A percentile compares a stretch with the other conserved stretches of the same genome.
These are phyloP conservation scores for Ariolimax columbianus DNA, from an alignment of 2,888 invertebrate species.

Conservation along the genomic window DNA sequence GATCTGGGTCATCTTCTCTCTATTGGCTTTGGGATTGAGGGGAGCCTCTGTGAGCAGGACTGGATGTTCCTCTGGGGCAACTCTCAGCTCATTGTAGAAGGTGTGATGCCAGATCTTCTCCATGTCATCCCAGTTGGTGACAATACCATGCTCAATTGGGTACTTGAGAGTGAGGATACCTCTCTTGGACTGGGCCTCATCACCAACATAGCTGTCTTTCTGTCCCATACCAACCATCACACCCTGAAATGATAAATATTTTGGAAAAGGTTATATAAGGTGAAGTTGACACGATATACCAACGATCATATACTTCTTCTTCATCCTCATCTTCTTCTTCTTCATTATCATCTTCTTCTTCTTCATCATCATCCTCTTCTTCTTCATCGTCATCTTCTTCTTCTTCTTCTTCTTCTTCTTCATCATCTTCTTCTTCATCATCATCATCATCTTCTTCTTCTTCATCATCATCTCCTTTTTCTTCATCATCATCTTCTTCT, in stretches of 20 bases:
- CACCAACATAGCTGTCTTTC: slow-evolving; percentile 74
- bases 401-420: too few relatives aligned
- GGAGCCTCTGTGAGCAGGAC: slow-evolving; percentile 95
- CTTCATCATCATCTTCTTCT: too few relatives aligned
- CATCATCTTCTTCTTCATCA: too few relatives aligned
- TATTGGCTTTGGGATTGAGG: slow-evolving; percentile 95
- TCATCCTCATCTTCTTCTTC: too few relatives aligned
- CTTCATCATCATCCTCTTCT: too few relatives aligned
- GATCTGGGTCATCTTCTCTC: slow-evolving; percentile 95
- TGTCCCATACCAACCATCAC: slow-evolving; percentile 72
- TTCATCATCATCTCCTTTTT: too few relatives aligned
- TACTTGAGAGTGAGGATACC: slow-evolving; percentile 74
- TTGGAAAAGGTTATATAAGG: too few relatives aligned
- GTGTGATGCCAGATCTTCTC: slow-evolving; percentile 79
- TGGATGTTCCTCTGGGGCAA: slow-evolving; percentile 96
- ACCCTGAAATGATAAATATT: slow-evolving; percentile 55
- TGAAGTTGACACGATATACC: too few relatives aligned
- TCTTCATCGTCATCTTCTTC: too few relatives aligned
- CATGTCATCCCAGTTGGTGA: slow-evolving; percentile 72
- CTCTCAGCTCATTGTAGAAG: slow-evolving; percentile 86
- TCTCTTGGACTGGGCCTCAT: slow-evolving; percentile 74
- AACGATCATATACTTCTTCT: too few relatives aligned
- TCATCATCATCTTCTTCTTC: too few relatives aligned
- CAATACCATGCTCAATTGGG: slow-evolving; percentile 75
- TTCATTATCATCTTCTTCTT: too few relatives aligned